Evolutionary conservation across 2,888 invertebrate genomes (phyloP), one percentile per base, ranked within the genome.

Genomic region (Rambutsinella grinnellia): DNA sequence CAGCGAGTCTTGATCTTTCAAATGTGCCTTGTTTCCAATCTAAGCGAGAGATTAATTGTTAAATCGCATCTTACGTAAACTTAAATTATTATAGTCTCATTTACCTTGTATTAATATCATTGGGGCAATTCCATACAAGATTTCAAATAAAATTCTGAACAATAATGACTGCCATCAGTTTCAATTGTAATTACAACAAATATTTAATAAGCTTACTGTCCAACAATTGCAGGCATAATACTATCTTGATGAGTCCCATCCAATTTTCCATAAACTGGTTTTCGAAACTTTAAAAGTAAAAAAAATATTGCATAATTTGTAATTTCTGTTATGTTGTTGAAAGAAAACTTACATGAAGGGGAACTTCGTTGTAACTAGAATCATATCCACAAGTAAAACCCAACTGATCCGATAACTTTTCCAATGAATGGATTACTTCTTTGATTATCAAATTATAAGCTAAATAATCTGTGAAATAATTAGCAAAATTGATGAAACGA

Each of bases 201-300:
- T n/a, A n/a, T n/a, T 36, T 36, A n/a, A 49, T 17, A 49, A 19
- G 13, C 44, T 58, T 54, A 74, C 72, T 74, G 74, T 8, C 61
- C 67, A 3, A 74, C 74, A 28, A 74, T 67, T 28, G 74, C 74
- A 26, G 74, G 74, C 19, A 74, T 74, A n/a, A 74, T 74, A 21
- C 47, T 67, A 8, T 74, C 74, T 27, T 74, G 74, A 44, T 74
- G 56, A 17, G 74, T 67, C 56, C 75, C 75, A 56, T 75, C 13
- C n/a, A 75, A n/a, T 24, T 62, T 67, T 23, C 75, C 75, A 51
- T 47, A 75, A 0, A 75, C 75, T 21, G 75, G 75, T 19, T 67
- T 49, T 6, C 75, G 67, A 44, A 61, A 75, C 75, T 75, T 49
- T 13, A 47, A 49, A 21, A n/a, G 36, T 15, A 24, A 15, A 47